Evolutionary conservation across 1,140 invertebrate genomes (phyloP).

Genomic region (Scylla paramamosain): DNA sequence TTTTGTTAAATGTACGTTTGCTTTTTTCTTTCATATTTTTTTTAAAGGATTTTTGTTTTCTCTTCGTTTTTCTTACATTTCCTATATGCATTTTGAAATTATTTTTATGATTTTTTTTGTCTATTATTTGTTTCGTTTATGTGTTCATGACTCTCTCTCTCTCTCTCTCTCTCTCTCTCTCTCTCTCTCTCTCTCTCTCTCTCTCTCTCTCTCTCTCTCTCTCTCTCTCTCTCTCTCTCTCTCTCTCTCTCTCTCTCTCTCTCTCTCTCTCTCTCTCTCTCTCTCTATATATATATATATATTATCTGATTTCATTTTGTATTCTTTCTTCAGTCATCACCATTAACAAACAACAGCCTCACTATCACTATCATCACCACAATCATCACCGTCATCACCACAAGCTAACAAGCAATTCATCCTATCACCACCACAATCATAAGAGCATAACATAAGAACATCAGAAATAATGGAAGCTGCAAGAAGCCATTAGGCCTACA

Average conservation of each 20-base stretch:
- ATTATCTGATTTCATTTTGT: background rate
- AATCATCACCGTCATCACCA: too few species aligned
- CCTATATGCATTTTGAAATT: too few species aligned
- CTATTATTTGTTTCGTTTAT: background rate
- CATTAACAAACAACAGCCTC: too few species aligned
- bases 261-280: constrained; percentile 35
- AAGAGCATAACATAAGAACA: too few species aligned
- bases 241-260: constrained; percentile 38
- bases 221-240: constrained; percentile 26
- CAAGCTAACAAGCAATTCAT: too few species aligned
- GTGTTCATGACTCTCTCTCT: background rate
- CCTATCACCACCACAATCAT: too few species aligned
- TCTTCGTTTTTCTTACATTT: too few species aligned
- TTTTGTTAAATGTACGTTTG: background rate
- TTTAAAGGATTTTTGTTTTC: too few species aligned
- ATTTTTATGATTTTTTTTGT: background rate
- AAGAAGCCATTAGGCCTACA: too few species aligned
- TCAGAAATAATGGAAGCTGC: too few species aligned
- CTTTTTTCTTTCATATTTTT: background rate
- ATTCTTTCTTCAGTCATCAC: background rate
- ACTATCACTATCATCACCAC: too few species aligned
- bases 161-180: constrained; percentile 16
- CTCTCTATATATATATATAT: background rate
- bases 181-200: constrained; percentile 39
- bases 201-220: constrained; percentile 42